A percentile compares a stretch with the other conserved stretches of the same genome.
phyloP scores from a whole-genome alignment of 2,888 invertebrate genomes.

The Trichacis sp. region DNA sequence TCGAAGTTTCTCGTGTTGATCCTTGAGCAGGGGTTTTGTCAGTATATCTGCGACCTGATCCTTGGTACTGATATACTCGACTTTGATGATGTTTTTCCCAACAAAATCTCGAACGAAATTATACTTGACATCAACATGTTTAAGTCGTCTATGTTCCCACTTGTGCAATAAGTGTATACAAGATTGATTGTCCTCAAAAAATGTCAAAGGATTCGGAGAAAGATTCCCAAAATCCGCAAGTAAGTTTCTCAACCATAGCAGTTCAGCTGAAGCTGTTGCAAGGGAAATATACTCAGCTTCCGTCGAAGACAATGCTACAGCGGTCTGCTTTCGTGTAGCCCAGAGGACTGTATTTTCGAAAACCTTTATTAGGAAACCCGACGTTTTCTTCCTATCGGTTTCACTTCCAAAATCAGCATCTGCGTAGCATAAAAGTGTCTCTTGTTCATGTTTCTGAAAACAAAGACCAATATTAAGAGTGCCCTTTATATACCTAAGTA shows the following conservation, averaged over 20 bases:
- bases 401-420: neutral
- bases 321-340: slow-evolving; percentile 52
- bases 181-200: no score
- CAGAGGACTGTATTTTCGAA: slow-evolving; percentile 50
- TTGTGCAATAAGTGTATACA: no score
- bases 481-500: slow-evolving; percentile 27
- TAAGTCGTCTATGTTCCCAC: no score
- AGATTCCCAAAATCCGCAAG: no score
- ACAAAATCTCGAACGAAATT: no score
- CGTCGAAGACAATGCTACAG: slow-evolving; percentile 28
- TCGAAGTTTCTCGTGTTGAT: no score
- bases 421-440: neutral
- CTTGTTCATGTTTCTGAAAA: neutral
- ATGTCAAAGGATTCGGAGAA: no score
- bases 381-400: slow-evolving; percentile 47
- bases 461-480: slow-evolving; percentile 20
- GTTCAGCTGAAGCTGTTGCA: slow-evolving; percentile 45
- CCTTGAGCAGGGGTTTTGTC: no score
- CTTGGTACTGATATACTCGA: no score
- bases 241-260: slow-evolving; percentile 52
- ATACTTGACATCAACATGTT: no score
- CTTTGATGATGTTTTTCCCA: no score
- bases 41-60: no score
- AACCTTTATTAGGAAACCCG: slow-evolving; percentile 50
- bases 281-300: slow-evolving; percentile 53